These are phyloP conservation scores for Heliconius melpomene DNA, from an alignment of 1,140 invertebrate species.

Conservation along the genomic window DNA sequence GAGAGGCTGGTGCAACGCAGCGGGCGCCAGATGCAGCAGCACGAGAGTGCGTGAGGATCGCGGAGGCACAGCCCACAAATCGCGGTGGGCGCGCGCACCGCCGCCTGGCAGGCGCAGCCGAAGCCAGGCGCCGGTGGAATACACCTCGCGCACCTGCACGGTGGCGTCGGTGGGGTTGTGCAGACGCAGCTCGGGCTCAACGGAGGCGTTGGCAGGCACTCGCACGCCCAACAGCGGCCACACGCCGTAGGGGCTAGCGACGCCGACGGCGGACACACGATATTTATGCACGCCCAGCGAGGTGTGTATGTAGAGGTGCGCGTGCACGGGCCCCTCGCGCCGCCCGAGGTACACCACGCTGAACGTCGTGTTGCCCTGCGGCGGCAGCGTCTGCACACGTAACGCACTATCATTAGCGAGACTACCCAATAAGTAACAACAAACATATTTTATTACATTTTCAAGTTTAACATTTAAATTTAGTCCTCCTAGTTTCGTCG, in stretches of 20 bases:
- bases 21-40: constrained; percentile 89
- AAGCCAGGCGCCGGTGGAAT: constrained; percentile 95
- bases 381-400: constrained; percentile 84
- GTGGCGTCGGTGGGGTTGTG: constrained; percentile 95
- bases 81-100: constrained; percentile 84
- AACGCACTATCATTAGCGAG: not conserved
- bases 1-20: constrained; percentile 47
- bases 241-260: constrained; percentile 93
- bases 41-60: constrained; percentile 94
- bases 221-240: constrained; percentile 93
- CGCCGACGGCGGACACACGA: constrained; percentile 79
- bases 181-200: constrained; percentile 94
- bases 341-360: constrained; percentile 96
- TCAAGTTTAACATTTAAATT: too few species aligned
- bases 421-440: not conserved
- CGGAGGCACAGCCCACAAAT: constrained; percentile 94
- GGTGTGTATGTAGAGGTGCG: constrained; percentile 95
- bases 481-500: too few species aligned
- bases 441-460: too few species aligned
- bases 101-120: constrained; percentile 91
- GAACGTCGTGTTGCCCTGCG: constrained; percentile 95
- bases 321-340: constrained; percentile 93
- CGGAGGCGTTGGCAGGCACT: constrained; percentile 95
- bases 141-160: constrained; percentile 94
- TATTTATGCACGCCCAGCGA: constrained; percentile 87